Conservation (phyloP, 2,113 vertebrate genomes). For the Austrofundulus limnaeus region DNA sequence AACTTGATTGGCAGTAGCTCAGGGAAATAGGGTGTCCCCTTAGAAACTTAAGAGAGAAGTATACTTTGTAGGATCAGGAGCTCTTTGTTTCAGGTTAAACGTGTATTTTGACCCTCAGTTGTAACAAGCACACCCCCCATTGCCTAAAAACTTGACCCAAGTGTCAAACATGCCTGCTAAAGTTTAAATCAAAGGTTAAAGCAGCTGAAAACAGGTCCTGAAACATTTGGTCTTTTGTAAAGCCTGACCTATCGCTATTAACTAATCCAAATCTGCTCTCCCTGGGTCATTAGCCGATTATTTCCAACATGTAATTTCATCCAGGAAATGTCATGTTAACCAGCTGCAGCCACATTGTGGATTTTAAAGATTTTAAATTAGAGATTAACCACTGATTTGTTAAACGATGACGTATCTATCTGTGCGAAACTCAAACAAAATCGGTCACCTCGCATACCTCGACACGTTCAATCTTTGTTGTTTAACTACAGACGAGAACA, state of each 20-base stretch:
- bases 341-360: constrained; percentile 31
- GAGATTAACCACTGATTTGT: constrained; percentile 10
- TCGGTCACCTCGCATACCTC: constrained; percentile 55
- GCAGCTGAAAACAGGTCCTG: constrained; percentile 22
- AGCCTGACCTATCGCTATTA: constrained; percentile 47
- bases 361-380: constrained; percentile 26
- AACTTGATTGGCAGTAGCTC: constrained; percentile 22
- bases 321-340: constrained; percentile 49
- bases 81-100: constrained; percentile 52
- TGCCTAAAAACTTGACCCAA: constrained; percentile 28
- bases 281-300: constrained; percentile 62
- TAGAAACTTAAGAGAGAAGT: constrained; percentile 2
- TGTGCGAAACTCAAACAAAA: constrained; percentile 69
- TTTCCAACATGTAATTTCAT: constrained; percentile 41
- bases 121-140: constrained; percentile 18
- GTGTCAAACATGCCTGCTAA: constrained; percentile 19
- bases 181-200: constrained; percentile 40
- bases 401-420: constrained; percentile 8
- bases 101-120: constrained; percentile 23
- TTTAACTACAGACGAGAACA: background rate
- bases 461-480: constrained; percentile 11
- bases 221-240: constrained; percentile 50
- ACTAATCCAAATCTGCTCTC: constrained; percentile 57
- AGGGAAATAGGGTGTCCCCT: constrained; percentile 30
- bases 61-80: constrained; percentile 37